These are phyloP conservation scores for Hippocampus barbouri DNA, from an alignment of 2,113 vertebrate species.

Conservation along the genomic window DNA sequence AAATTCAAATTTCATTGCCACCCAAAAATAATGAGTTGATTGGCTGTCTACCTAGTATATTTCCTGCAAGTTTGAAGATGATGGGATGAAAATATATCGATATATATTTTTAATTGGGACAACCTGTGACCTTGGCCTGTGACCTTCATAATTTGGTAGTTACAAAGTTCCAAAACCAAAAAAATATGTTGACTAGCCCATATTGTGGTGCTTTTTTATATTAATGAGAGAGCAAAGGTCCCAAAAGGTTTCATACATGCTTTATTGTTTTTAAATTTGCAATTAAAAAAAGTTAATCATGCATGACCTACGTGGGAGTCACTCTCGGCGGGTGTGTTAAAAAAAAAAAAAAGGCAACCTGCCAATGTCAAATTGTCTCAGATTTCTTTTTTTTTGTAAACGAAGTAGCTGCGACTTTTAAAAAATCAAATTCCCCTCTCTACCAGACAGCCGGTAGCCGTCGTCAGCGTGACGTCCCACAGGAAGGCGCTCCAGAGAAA, in stretches of 20 bases:
- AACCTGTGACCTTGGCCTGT: neutral
- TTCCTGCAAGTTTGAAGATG: neutral
- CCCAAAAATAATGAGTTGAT: neutral
- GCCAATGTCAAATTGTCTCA: constrained; percentile 60
- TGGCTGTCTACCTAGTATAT: neutral
- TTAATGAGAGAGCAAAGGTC: neutral
- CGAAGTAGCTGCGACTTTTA: constrained; percentile 70
- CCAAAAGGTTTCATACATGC: neutral
- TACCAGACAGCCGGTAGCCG: constrained; percentile 54
- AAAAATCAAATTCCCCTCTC: constrained; percentile 11
- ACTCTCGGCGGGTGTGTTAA: neutral
- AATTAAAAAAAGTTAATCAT: neutral
- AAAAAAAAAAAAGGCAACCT: constrained; percentile 50
- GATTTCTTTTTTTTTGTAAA: constrained; percentile 58
- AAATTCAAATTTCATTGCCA: neutral
- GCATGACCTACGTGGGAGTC: neutral
- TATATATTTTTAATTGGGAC: neutral
- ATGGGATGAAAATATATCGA: neutral
- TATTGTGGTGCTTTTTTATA: neutral
- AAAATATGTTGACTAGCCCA: neutral
- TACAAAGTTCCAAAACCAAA: neutral
- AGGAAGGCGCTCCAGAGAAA: constrained; percentile 69
- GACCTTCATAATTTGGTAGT: neutral
- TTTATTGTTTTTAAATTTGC: neutral
- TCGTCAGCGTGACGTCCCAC: constrained; percentile 61